Percentiles rank a stretch among this genome's conserved stretches.
These are phyloP conservation scores for Gymnocypris eckloni DNA, from an alignment of 2,797 vertebrate genomes.

Conservation along the genomic window DNA sequence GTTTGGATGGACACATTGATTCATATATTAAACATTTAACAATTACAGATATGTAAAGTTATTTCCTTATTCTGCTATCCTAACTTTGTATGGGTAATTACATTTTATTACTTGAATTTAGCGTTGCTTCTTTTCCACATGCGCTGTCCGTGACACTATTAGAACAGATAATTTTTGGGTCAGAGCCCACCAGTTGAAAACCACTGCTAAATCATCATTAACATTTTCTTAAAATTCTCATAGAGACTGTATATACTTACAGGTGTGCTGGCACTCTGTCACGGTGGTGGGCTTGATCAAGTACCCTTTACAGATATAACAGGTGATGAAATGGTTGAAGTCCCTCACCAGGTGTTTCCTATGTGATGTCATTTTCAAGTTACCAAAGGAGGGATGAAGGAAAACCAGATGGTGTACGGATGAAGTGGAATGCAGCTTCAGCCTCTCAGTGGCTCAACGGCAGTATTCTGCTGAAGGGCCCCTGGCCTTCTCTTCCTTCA, in stretches of 20 bases:
- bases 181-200: background rate
- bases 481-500: slow-evolving; percentile 37
- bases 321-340: slow-evolving; percentile 97
- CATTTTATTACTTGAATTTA: background rate
- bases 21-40: background rate
- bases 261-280: slow-evolving; percentile 97
- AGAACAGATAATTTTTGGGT: background rate
- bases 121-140: background rate
- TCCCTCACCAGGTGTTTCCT: slow-evolving; percentile 93
- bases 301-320: slow-evolving; percentile 96
- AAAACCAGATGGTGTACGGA: slow-evolving; percentile 27
- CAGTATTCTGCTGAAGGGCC: slow-evolving; percentile 33
- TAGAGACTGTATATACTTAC: slow-evolving; percentile 79
- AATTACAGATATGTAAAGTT: background rate
- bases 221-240: background rate
- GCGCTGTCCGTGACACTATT: background rate
- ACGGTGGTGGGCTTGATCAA: slow-evolving; percentile 98
- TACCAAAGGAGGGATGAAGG: slow-evolving; percentile 25
- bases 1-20: background rate
- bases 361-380: slow-evolving; percentile 56
- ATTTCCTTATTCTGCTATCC: background rate
- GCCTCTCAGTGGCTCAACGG: slow-evolving; percentile 34
- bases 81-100: background rate
- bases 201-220: slow-evolving; percentile 1
- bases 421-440: slow-evolving; percentile 41